phyloP scores from a whole-genome alignment of 23 tunicate species.

The Ciona savignyi region DNA sequence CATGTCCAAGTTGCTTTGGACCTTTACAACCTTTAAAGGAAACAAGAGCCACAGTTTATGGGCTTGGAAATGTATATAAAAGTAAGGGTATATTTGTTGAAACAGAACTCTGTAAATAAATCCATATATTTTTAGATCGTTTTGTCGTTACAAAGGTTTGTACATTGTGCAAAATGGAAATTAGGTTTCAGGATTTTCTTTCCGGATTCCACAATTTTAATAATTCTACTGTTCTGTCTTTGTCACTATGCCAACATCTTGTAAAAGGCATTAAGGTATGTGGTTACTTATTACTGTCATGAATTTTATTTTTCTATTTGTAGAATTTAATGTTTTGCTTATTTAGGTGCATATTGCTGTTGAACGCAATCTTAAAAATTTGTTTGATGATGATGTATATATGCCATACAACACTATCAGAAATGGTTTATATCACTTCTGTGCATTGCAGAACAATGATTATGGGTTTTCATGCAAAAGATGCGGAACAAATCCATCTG shows the following conservation, averaged over 20 bases:
- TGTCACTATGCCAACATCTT: background rate
- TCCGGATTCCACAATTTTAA: conserved; percentile 4
- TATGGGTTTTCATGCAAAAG: background rate
- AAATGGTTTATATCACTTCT: conserved; percentile 7
- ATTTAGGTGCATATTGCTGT: conserved; percentile 2
- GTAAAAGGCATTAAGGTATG: background rate
- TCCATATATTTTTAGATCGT: background rate
- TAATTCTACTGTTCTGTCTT: background rate
- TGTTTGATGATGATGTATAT: background rate
- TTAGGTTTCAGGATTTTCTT: background rate
- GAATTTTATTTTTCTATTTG: too few species aligned
- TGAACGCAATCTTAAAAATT: background rate
- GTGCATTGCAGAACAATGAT: background rate
- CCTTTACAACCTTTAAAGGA: background rate
- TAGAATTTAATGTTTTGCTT: too few species aligned
- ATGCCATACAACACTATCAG: background rate
- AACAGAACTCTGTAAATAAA: background rate
- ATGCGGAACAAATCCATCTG: conserved; percentile 3
- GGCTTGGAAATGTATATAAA: conserved; percentile 4
- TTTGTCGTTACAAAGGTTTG: background rate
- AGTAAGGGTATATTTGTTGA: background rate
- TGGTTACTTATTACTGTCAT: too few species aligned
- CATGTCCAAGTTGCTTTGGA: background rate
- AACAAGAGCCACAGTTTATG: conserved; percentile 6
- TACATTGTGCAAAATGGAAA: background rate